Evolutionary conservation across 2,888 invertebrate species (phyloP).

Genomic region (Eupithecia subumbrata): DNA sequence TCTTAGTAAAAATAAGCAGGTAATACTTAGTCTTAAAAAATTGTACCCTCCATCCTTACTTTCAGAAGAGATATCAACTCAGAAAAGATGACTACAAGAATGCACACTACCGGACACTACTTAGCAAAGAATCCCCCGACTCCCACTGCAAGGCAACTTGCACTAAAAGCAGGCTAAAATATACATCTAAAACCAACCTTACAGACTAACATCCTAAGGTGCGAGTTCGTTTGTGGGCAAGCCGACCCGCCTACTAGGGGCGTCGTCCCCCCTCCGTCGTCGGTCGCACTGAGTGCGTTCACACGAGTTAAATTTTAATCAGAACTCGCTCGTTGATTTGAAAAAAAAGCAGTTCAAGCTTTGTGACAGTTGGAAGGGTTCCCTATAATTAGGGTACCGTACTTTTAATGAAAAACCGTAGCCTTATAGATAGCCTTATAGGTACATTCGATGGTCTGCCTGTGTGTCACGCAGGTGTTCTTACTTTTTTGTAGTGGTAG

Average conservation of each 20-base stretch:
- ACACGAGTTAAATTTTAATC: constrained; percentile 81
- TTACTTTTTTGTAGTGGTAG: not conserved
- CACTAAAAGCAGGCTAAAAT: constrained; percentile 66
- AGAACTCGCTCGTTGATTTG: constrained; percentile 74
- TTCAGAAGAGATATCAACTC: constrained; percentile 50
- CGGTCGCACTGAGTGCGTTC: constrained; percentile 72
- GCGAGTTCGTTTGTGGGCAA: constrained; percentile 44
- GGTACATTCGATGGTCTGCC: not conserved
- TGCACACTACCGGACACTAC: constrained; percentile 70
- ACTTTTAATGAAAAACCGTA: not conserved
- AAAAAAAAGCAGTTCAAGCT: constrained; percentile 63
- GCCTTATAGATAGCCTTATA: too few relatives aligned
- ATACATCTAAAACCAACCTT: constrained; percentile 45
- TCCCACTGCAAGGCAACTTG: constrained; percentile 67
- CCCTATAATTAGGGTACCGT: constrained; percentile 9
- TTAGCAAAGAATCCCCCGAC: constrained; percentile 73
- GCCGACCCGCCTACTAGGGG: constrained; percentile 79
- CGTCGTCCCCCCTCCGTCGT: constrained; percentile 71
- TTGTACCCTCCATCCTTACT: not conserved
- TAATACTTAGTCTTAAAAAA: too few relatives aligned
- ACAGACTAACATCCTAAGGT: constrained; percentile 44
- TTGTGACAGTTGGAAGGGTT: constrained; percentile 60
- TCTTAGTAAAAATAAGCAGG: not conserved
- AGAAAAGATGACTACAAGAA: constrained; percentile 61
- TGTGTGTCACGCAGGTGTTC: not conserved